Base-by-base conservation (phyloP, 1,140 invertebrate genomes). In the Druon quercuslanigerum region DNA sequence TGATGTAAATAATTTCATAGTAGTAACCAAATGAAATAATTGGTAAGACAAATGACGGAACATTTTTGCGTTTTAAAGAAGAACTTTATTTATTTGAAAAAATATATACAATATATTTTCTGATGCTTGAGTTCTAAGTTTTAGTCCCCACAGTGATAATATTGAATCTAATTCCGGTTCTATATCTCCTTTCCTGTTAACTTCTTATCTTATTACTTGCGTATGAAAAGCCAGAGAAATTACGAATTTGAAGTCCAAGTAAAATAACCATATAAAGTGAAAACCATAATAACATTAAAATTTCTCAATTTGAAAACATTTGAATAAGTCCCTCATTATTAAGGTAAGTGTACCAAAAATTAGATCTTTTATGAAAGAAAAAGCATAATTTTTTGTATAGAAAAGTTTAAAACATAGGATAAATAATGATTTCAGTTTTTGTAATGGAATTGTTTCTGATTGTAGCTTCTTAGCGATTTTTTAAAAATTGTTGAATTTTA, bases 1-100 rank as follows among this genome's bases (percentile, higher is more conserved):
- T 66, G 60, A 66, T 66, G 60, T 46, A 66, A 66, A 66, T 40
- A 66, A 66, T 66, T 25, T 66, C 12, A 40, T 16, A 66, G 33
- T 66, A 25, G 40, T n/a, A 40, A 14, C 2, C 16, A 33, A 66
- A 2, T 66, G 4, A 46, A 46, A 9, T 8, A 1, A 46, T 11
- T 11, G 9, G 1, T 11, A 11, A 46, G 40, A 46, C 6, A 46
- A 11, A 46, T 46, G 8, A 46, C 40, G 3, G 25, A 33, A 33
- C 25, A 9, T 46, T 56, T 20, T 56, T 20, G 19, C 6, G n/a
- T 56, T 56, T 56, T 9, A 9, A 0, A 46, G 40, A 46, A 46
- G 9, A 56, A n/a, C 11, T 56, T 19, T 56, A 56, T 19, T 56
- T 56, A 19, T 56, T 19, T 20, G 20, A 9, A 25, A 40, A 60